Base-by-base conservation (phyloP, 2,888 invertebrate genomes). In the Coelopa pilipes region DNA sequence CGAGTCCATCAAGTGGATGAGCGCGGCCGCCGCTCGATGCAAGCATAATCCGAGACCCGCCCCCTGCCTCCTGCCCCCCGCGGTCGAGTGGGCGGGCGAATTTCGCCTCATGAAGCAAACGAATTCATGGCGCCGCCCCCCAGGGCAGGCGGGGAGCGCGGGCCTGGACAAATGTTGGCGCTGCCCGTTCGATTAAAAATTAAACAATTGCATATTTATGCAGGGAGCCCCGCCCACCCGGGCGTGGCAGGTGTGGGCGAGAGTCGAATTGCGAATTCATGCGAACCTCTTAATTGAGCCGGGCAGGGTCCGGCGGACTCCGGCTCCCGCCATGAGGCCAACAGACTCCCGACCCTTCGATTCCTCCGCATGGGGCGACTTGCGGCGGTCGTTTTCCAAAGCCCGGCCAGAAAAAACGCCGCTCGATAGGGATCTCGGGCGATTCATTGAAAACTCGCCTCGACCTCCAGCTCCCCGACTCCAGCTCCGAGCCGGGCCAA, bases 141-240 rank as follows among this genome's bases (percentile, higher is more conserved):
- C 24, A 12, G 12, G 24, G 10, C 24, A 55, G 17, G 21, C 62
- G 15, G 13, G 62, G 1, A 62, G 34, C 4, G 62, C 13, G 24
- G 24, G 13, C 45, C 10, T 62, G 24, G 62, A 34, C 62, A 45
- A 62, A 62, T 62, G 34, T 65, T 65, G 46, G 46, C 65, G 46
- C 47, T 46, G 65, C 65, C 11, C 47, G 65, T 65, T 49, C 49
- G 65, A 65, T 65, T 65, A 47, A 65, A 65, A 49, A 65, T 65
- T 19, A 65, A 65, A 46, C 49, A 47, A 19, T 65, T 65, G 65
- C 47, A 17, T 19, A 65, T 65, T 47, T 46, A 49, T 65, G 47
- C 47, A 49, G 49, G 47, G 53, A n/a, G 53, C 53, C 10, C 15
- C 53, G 53, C 10, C 15, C 53, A 7, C n/a, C 45, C 24, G 60